Percentiles rank a stretch among this genome's conserved stretches.
Conservation (phyloP, 2,113 vertebrate species). For the Solenodon paradoxus region DNA sequence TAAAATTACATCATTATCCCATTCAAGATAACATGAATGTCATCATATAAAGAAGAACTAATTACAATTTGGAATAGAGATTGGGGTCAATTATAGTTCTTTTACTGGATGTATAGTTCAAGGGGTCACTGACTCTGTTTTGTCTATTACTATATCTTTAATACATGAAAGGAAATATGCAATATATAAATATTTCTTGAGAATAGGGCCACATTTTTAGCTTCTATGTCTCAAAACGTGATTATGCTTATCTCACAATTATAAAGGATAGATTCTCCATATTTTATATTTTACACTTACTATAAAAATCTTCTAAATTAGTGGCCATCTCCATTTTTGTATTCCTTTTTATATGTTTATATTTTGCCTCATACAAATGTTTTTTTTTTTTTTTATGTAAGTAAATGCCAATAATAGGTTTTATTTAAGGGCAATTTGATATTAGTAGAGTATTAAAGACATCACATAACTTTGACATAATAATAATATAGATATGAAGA, state of each 20-base stretch:
- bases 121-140: neutral
- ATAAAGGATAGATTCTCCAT: neutral
- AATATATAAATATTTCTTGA: neutral
- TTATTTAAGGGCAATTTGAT: neutral
- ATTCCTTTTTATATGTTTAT: neutral
- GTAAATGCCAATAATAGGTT: neutral
- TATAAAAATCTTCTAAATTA: neutral
- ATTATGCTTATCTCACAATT: neutral
- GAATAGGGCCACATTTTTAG: neutral
- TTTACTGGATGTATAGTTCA: neutral
- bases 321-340: neutral
- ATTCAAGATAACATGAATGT: neutral
- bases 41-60: neutral
- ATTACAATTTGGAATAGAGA: neutral
- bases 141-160: neutral
- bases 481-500: neutral
- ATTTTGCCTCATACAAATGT: neutral
- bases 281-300: neutral
- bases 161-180: neutral
- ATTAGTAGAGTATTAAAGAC: neutral
- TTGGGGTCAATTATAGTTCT: neutral
- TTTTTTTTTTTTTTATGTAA: neutral
- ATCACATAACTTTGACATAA: neutral
- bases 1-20: neutral
- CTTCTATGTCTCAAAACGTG: neutral